phyloP scores from a whole-genome alignment of 2,113 vertebrate species.

The Rhinogobius similis region DNA sequence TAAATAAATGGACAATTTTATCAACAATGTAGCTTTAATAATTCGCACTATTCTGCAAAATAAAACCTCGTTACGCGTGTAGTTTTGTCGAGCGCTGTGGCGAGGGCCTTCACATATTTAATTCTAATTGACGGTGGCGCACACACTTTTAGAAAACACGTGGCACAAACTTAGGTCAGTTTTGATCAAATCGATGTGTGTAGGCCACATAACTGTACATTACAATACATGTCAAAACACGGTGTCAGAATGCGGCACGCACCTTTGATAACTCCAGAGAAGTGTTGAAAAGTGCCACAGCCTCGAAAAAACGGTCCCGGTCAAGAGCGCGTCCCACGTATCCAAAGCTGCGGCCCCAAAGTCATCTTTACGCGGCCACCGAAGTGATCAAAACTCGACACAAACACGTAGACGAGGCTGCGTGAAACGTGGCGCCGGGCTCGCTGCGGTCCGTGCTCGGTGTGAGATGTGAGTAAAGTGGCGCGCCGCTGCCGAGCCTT shows the following conservation, averaged over 20 bases:
- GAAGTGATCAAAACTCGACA: neutral
- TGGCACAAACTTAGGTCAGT: neutral
- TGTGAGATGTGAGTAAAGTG: conserved; percentile 68
- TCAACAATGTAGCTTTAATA: neutral
- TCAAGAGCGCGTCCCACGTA: neutral
- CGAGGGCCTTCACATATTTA: neutral
- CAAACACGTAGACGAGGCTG: neutral
- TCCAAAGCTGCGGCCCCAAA: neutral
- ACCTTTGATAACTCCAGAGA: conserved; percentile 6
- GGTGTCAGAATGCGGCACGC: neutral
- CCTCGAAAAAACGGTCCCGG: neutral
- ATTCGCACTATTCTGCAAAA: neutral
- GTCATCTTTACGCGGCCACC: neutral
- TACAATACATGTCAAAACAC: neutral
- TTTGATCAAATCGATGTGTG: neutral
- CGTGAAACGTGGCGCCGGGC: neutral
- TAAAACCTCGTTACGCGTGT: neutral
- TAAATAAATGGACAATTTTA: neutral
- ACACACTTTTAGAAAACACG: neutral
- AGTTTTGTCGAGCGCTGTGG: too few relatives aligned
- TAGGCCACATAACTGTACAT: neutral
- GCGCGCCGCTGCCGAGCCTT: conserved; percentile 56
- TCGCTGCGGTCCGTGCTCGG: conserved; percentile 4
- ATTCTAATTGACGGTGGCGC: neutral
- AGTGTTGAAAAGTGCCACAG: conserved; percentile 3